Evolutionary conservation across 1,140 invertebrate genomes (phyloP), one percentile per base, ranked within the genome.

Genomic region (Rhyacophila brunnea): DNA sequence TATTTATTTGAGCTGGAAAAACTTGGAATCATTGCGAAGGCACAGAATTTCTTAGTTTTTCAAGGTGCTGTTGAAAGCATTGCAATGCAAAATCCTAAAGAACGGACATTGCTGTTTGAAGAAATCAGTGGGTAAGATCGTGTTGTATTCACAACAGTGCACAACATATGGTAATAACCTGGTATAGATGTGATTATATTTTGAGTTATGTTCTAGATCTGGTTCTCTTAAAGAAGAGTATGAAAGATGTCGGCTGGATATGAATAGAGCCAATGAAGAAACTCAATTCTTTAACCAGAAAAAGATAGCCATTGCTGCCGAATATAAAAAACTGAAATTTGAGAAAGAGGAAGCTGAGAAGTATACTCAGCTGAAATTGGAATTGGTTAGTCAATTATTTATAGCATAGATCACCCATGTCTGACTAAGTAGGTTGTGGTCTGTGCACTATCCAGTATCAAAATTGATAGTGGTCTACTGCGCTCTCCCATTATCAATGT

Each of bases 81-180:
- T 70, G 98, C 98, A 4, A 99, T 99, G 96, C 99, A 99, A 80
- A 99, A 96, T 80, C 96, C 97, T 0, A 98, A 98, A 71, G 97
- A 99, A 78, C 86, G 96, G 68, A 99, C 96, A 14, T 85, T 87
- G 10, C 82, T 99, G 13, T 99, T 99, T 85, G 98, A 99, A 78
- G 97, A 99, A 83, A 98, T 99, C 36, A 98, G 96, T 79, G 90
- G 90, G 88, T 91, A 71, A 69, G 78, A 72, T 28, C 9, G 3
- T 28, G 23, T 28, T 9, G 23, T 28, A 13, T 40, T 40, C 38
- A n/a, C n/a, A n/a, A n/a, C n/a, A n/a, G n/a, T n/a, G n/a, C n/a
- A n/a, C n/a, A n/a, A n/a, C n/a, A n/a, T n/a, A n/a, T n/a, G n/a
- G n/a, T n/a, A n/a, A n/a, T n/a, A n/a, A n/a, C n/a, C n/a, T n/a